Base-by-base conservation (phyloP, 2,113 vertebrate species). In the Pipa parva region DNA sequence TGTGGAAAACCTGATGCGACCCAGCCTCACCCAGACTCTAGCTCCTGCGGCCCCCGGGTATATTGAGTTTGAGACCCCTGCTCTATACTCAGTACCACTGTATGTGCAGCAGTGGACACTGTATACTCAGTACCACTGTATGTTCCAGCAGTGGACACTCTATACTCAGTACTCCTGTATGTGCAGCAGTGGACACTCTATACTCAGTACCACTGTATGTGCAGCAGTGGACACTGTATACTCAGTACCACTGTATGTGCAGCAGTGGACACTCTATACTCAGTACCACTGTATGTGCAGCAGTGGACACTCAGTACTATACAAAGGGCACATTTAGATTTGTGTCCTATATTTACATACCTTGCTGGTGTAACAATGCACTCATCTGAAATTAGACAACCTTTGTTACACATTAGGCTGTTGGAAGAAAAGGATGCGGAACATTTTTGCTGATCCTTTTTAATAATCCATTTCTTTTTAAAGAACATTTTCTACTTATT, bases 401-500 rank as follows among this genome's bases (percentile, higher is more conserved):
- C 31, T 58, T 58, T 58, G 29, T 37, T 37, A 12, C 18, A 36
- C 18, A 36, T 58, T 31, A 8, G 21, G n/a, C 13, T 2, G n/a
- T 21, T 9, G 45, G 7, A 48, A 21, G 18, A 48, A 48, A 5
- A 1, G 1, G 45, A 48, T 48, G 6, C 21, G 45, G n/a, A 21
- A 48, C 45, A 7, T n/a, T 11, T 48, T 48, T 20, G 20, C 2
- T 33, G 54, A 17, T 48, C 39, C 18, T 45, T 26, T 31, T 36
- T 51, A 63, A 63, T 63, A 51, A 63, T 7, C 48, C 48, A 11
- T 63, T 63, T 63, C 46, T 63, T 63, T 36, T 50, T 63, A 50
- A 27, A 37, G 49, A 49, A 29, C 61, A 51, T 59, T 58, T 59
- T 51, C 31, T 33, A 24, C 21, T 51, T 46, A 51, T 63, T 63